Evolutionary conservation across 2,113 vertebrate species (phyloP).

Genomic region (Pungitius pungitius): DNA sequence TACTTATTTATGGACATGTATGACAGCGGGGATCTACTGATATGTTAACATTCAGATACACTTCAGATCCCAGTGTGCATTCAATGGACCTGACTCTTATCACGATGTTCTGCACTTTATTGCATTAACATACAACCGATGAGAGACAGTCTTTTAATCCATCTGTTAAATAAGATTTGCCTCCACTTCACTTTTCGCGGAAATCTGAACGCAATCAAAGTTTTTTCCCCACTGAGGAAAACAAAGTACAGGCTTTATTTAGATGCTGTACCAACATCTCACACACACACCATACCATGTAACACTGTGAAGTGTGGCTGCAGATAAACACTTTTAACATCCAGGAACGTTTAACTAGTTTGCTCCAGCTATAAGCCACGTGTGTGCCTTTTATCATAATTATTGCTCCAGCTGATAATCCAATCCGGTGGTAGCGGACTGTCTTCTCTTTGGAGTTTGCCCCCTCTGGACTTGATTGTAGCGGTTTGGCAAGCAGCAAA

Average conservation of each 20-base stretch:
- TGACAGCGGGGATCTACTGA: neutral
- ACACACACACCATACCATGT: neutral
- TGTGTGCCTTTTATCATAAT: conserved; percentile 25
- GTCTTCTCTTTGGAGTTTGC: conserved; percentile 63
- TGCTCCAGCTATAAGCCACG: neutral
- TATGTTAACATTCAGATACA: conserved; percentile 2
- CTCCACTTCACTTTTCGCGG: neutral
- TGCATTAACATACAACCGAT: neutral
- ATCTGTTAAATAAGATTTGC: neutral
- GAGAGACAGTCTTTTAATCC: neutral
- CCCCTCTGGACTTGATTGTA: conserved; percentile 39
- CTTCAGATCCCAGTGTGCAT: neutral
- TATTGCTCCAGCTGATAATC: conserved; percentile 34
- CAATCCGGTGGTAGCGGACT: conserved; percentile 3
- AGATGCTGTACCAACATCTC: neutral
- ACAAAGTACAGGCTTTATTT: neutral
- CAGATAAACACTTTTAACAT: neutral
- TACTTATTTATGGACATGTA: neutral
- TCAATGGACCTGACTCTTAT: neutral
- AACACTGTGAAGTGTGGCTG: neutral
- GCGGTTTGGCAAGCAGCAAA: conserved; percentile 31
- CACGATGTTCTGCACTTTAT: neutral
- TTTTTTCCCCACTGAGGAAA: neutral
- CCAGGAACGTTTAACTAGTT: neutral
- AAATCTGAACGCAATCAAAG: neutral